Base-by-base conservation (phyloP, 2,113 vertebrate species). In the Oryzias curvinotus region DNA sequence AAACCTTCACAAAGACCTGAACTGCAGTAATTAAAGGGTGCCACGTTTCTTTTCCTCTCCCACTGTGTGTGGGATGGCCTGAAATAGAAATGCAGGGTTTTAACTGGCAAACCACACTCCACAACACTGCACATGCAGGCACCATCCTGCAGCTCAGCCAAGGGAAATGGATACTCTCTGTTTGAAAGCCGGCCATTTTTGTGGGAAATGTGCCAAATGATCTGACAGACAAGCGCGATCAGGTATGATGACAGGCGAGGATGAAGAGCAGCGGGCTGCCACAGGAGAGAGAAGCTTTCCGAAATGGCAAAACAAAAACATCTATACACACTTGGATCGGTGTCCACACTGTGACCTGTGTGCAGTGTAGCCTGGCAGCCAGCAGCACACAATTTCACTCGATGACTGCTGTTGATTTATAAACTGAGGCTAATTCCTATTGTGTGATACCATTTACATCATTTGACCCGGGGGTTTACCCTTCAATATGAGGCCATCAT, bases 1-100 rank as follows among this genome's bases (percentile, higher is more conserved):
- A 75, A 78, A 78, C 85, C 80, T 85, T 87, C 84, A 75, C 68
- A 71, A 85, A 73, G 75, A 82, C 79, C 81, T 80, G 81, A 83
- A 90, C 89, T 75, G 82, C 87, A 85, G 86, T 83, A 90, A 91
- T 91, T 90, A 91, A 88, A 82, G 78, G 85, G 81, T 88, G 89
- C 87, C 89, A 91, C 87, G 87, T 90, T 81, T 81, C 81, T 81
- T 74, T 83, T 87, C 76, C 72, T 85, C 88, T 85, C 87, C 83
- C 85, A 85, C 78, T 77, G 81, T 86, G 89, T 86, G 90, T 89
- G 88, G 85, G 89, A 89, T 89, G 87, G 78, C 81, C 85, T 80
- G 83, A 89, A 89, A 88, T 87, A 91, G 88, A 88, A 87, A 77
- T 77, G 82, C 80, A 84, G 83, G 81, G 74, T 87, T 89, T 87